Base-by-base conservation (phyloP, 2,888 invertebrate species). In the Drosophila melanosoma region DNA sequence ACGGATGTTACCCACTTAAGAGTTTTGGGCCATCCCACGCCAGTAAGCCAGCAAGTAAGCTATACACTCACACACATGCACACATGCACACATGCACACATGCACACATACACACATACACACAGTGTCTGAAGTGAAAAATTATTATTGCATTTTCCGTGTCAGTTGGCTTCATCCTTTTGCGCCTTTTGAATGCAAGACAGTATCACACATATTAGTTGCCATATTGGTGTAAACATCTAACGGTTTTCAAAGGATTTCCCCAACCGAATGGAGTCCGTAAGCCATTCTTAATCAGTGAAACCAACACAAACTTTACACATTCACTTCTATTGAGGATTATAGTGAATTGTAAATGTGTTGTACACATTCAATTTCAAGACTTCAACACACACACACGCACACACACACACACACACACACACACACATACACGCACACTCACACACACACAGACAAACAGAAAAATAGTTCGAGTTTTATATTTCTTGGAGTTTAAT, bases 101-200 rank as follows among this genome's bases (percentile, higher is more conserved):
- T 15, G 29, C 2, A 26, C 35, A 20, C 17, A 56, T 23, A 3
- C 33, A 23, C 62, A 23, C n/a, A 8, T 7, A 7, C 32, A 26
- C 49, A 66, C 60, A 56, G 60, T 6, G 63, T 38, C 42, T 67
- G 63, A 67, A 59, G 71, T 72, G 76, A 68, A 81, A 84, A 84
- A 84, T 83, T 88, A 88, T 85, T 86, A 81, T 84, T 88, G 86
- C 88, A 84, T 88, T 88, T 84, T 84, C 84, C 88, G 86, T 81
- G 86, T 83, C 83, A 81, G 72, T 76, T 87, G 80, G 62, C 65
- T 67, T 77, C 52, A 72, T 73, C 82, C 79, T 67, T 69, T 74
- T 65, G 52, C 23, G 66, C 61, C 64, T 68, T 72, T 72, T 73
- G 81, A 65, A 64, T 59, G 63, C 40, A 61, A 42, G 62, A 57